A percentile compares a stretch with the other conserved stretches of the same genome.
Evolutionary conservation across 2,888 invertebrate genomes (phyloP).

Genomic region (Girardia tigrina): DNA sequence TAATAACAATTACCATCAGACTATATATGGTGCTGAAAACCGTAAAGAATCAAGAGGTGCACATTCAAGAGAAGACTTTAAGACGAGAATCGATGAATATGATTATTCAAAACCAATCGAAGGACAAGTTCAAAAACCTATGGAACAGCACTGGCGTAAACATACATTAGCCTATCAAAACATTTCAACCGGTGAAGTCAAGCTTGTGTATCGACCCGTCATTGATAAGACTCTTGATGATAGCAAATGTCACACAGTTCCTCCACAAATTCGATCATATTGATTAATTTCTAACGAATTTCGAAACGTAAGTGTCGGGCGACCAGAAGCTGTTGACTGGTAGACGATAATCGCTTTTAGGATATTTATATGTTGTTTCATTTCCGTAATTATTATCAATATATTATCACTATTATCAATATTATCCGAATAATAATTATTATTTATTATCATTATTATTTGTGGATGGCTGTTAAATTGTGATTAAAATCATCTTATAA

Average conservation of each 20-base stretch:
- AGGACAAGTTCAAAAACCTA: conserved; percentile 62
- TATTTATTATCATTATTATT: too few relatives aligned
- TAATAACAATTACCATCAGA: conserved; percentile 46
- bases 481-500: too few relatives aligned
- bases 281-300: too few relatives aligned
- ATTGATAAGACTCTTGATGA: conserved; percentile 77
- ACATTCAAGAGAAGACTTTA: conserved; percentile 86
- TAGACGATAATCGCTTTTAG: too few relatives aligned
- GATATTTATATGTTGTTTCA: too few relatives aligned
- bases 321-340: too few relatives aligned
- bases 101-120: conserved; percentile 81
- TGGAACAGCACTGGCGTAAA: conserved; percentile 89
- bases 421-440: too few relatives aligned
- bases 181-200: conserved; percentile 63
- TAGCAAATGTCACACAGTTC: conserved; percentile 35
- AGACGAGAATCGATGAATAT: conserved; percentile 70
- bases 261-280: conserved; percentile 37
- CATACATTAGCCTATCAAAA: conserved; percentile 74
- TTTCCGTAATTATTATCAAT: too few relatives aligned
- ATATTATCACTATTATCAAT: too few relatives aligned
- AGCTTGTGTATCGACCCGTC: conserved; percentile 74
- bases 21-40: conserved; percentile 75
- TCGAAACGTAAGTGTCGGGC: too few relatives aligned
- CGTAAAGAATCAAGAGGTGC: conserved; percentile 93
- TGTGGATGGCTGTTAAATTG: too few relatives aligned